phyloP scores from a whole-genome alignment of 2,113 vertebrate species.

The Triplophysa tibetana region DNA sequence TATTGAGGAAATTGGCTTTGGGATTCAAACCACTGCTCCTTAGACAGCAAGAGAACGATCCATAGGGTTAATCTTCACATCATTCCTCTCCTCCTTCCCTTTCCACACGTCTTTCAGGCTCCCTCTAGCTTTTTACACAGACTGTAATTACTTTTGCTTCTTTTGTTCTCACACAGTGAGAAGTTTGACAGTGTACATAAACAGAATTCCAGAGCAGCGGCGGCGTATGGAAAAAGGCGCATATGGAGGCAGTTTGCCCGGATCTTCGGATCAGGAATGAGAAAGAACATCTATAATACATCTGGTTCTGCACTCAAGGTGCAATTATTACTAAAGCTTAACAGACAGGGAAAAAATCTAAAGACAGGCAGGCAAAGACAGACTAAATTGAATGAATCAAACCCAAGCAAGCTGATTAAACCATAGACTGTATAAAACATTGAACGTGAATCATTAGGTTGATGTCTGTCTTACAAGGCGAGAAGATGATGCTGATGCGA shows the following conservation, averaged over 20 bases:
- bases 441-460: neutral
- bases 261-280: conserved; percentile 56
- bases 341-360: neutral
- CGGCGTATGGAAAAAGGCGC: conserved; percentile 69
- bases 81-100: conserved; percentile 37
- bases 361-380: neutral
- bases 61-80: conserved; percentile 44
- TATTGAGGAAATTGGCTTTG: conserved; percentile 24
- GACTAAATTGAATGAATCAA: neutral
- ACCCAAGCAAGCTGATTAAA: neutral
- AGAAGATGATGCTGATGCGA: neutral
- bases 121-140: neutral
- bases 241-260: conserved; percentile 71
- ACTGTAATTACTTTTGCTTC: conserved; percentile 23
- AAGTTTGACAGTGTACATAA: conserved; percentile 75
- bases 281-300: conserved; percentile 59
- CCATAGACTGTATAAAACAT: no score
- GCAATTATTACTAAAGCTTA: conserved; percentile 37
- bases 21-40: conserved; percentile 24
- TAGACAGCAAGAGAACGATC: neutral
- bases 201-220: conserved; percentile 72
- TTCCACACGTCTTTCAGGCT: neutral
- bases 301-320: conserved; percentile 56
- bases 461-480: neutral
- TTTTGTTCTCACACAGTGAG: conserved; percentile 60